Evolutionary conservation across 2,888 invertebrate species (phyloP).

Genomic region (Hyposoter didymator): DNA sequence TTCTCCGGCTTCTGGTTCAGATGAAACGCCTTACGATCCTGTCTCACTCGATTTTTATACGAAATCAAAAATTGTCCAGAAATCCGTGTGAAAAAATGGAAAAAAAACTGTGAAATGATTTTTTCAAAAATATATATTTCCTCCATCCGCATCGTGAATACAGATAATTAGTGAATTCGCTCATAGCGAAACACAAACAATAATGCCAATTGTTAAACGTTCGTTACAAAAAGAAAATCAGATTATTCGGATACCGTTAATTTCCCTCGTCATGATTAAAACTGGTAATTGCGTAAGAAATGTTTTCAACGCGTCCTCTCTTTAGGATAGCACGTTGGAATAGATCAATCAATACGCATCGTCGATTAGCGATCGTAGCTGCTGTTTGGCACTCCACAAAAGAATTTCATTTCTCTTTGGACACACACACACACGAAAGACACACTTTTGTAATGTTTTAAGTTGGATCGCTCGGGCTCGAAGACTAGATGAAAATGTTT

Average conservation of each 20-base stretch:
- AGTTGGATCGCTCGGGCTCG: slow-evolving; percentile 8
- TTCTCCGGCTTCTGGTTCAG: neutral
- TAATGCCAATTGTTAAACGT: neutral
- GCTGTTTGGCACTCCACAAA: neutral
- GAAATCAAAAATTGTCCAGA: neutral
- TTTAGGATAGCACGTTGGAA: slow-evolving; percentile 11
- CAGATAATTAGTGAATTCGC: neutral
- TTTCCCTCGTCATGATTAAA: neutral
- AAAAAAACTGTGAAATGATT: neutral
- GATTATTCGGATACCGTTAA: neutral
- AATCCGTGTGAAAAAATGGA: neutral
- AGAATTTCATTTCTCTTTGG: slow-evolving; percentile 2
- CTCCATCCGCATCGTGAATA: neutral
- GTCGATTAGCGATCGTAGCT: neutral
- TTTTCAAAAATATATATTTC: slow-evolving; percentile 15
- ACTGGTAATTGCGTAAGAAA: neutral
- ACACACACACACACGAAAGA: neutral
- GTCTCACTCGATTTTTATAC: neutral
- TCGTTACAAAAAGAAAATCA: slow-evolving; percentile 6
- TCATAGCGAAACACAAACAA: neutral
- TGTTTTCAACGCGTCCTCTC: neutral
- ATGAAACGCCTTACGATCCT: neutral
- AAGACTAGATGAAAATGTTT: slow-evolving; percentile 34
- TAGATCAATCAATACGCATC: slow-evolving; percentile 2
- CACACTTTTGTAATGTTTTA: neutral